Conservation (phyloP, 1,140 invertebrate species). For the fruit fly (Drosophila melanogaster) region Release_6_plus_ISO1_MT NT_033777.3:23888501-23889000, state of each 20-base stretch:
- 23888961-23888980: slow-evolving; percentile 64
- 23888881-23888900: not conserved
- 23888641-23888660: slow-evolving; percentile 64
- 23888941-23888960: slow-evolving; percentile 54
- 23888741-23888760: slow-evolving; percentile 38
- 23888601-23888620: slow-evolving; percentile 11
- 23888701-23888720: slow-evolving; percentile 59
- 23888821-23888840: too few species aligned
- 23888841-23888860: too few species aligned
- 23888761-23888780: not conserved
- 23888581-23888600: slow-evolving; percentile 27
- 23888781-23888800: not conserved
- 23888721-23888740: slow-evolving; percentile 50
- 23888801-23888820: not conserved
- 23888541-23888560: slow-evolving; percentile 27
- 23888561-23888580: slow-evolving; percentile 66
- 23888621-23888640: slow-evolving; percentile 69
- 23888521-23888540: slow-evolving; percentile 52
- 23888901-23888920: not conserved
- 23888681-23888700: slow-evolving; percentile 60
- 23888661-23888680: slow-evolving; percentile 34
- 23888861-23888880: not conserved
- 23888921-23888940: slow-evolving; percentile 37
- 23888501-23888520: slow-evolving; percentile 8
- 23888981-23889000: slow-evolving; percentile 6